Evolutionary conservation across 2,888 invertebrate species (phyloP).

Genomic region (Endotricha flammealis): DNA sequence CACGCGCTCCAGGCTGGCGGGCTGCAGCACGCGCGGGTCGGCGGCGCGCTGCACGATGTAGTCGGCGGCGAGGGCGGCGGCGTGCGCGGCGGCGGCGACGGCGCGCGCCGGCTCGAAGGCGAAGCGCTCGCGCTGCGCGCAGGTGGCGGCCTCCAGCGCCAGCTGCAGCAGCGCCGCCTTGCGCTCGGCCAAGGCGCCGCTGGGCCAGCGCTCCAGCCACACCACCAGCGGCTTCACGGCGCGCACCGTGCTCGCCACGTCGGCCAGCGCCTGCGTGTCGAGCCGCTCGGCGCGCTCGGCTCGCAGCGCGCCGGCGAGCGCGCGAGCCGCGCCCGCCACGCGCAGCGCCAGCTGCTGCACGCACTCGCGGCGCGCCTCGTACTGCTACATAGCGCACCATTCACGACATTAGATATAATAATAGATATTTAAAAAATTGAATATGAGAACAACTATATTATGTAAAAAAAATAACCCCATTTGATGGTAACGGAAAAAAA

Average conservation of each 20-base stretch:
- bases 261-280: constrained; percentile 88
- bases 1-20: constrained; percentile 92
- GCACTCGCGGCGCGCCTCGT: constrained; percentile 94
- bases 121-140: constrained; percentile 94
- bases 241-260: constrained; percentile 90
- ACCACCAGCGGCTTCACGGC: constrained; percentile 92
- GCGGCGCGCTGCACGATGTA: constrained; percentile 88
- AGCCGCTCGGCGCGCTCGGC: constrained; percentile 83
- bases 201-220: constrained; percentile 84
- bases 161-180: constrained; percentile 84
- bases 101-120: constrained; percentile 90
- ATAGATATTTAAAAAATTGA: no score
- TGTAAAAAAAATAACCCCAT: no score
- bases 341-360: constrained; percentile 92
- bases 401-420: not conserved
- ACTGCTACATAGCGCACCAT: constrained; percentile 81
- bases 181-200: constrained; percentile 41
- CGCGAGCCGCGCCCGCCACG: constrained; percentile 87
- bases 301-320: constrained; percentile 84
- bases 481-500: no score
- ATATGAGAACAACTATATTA: no score
- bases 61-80: constrained; percentile 88
- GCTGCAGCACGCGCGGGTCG: constrained; percentile 94
- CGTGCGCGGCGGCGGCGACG: constrained; percentile 84
- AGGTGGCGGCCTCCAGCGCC: constrained; percentile 91